phyloP scores from a whole-genome alignment of 2,113 vertebrate genomes.

The Petroica traversi region DNA sequence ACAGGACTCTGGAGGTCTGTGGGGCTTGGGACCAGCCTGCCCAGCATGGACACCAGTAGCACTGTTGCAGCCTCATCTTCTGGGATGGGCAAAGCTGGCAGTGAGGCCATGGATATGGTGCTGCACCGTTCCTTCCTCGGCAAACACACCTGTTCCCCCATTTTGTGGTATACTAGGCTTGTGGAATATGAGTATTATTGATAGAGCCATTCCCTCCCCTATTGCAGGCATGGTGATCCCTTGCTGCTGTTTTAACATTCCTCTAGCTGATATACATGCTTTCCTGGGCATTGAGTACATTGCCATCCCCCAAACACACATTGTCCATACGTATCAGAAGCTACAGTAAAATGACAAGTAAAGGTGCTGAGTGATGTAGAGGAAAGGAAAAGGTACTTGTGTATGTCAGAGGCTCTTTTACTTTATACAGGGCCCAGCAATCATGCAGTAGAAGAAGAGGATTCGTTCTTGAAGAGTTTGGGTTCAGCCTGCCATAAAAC shows the following conservation, averaged over 20 bases:
- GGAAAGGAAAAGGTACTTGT: not conserved
- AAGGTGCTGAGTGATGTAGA: not conserved
- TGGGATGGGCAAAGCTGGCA: not conserved
- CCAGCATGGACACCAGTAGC: not conserved
- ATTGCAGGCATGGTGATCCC: not conserved
- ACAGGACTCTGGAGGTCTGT: not conserved
- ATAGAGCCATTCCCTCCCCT: not conserved
- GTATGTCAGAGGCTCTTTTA: not conserved
- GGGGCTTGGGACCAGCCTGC: not conserved
- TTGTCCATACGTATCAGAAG: not conserved
- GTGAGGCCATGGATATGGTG: fast-evolving
- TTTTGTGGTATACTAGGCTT: not conserved
- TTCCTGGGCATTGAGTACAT: not conserved
- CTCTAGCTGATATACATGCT: not conserved
- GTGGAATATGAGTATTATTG: not conserved
- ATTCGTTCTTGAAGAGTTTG: not conserved
- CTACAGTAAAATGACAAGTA: not conserved
- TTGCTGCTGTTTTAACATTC: not conserved
- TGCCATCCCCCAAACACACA: not conserved
- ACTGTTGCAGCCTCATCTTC: fast-evolving
- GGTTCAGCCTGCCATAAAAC: not conserved
- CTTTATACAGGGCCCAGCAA: not conserved
- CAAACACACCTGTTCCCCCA: not conserved
- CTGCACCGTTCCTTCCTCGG: fast-evolving
- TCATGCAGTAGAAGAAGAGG: not conserved